Evolutionary conservation across 2,797 vertebrate genomes (phyloP).

Genomic region (Sebastes minor): DNA sequence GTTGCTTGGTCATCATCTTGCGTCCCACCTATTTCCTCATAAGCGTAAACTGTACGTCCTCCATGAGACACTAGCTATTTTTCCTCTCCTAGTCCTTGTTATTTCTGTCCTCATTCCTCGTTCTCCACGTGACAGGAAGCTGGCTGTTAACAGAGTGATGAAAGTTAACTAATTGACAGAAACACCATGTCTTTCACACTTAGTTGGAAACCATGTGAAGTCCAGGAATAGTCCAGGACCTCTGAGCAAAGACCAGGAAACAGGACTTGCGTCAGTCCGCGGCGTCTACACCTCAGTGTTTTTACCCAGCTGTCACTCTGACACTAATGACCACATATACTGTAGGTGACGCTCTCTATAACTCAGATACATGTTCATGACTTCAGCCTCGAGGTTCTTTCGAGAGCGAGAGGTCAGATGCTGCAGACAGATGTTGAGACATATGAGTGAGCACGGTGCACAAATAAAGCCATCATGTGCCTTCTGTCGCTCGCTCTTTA

Average conservation of each 20-base stretch:
- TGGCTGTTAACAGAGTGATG: slow-evolving; percentile 17
- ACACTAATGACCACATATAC: background rate
- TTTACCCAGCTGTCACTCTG: slow-evolving; percentile 9
- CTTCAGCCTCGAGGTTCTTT: background rate
- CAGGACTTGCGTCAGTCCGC: slow-evolving; percentile 62
- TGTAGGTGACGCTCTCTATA: background rate
- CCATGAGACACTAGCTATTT: background rate
- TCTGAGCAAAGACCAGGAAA: slow-evolving; percentile 61
- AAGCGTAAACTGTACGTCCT: background rate
- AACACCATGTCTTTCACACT: slow-evolving; percentile 10
- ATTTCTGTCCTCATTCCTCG: background rate
- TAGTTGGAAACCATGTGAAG: slow-evolving; percentile 1
- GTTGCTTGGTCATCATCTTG: background rate
- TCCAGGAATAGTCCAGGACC: slow-evolving; percentile 47
- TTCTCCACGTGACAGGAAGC: slow-evolving; percentile 29
- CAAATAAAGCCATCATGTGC: slow-evolving; percentile 16
- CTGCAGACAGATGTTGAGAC: slow-evolving; percentile 56
- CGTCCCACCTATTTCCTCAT: background rate
- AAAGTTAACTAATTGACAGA: background rate
- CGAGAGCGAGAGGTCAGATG: slow-evolving; percentile 40
- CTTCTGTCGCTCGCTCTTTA: slow-evolving; percentile 7
- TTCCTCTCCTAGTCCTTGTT: background rate
- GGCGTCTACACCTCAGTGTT: slow-evolving; percentile 5
- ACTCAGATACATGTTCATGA: slow-evolving; percentile 2
- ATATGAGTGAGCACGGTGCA: slow-evolving; percentile 28